Evolutionary conservation across 2,797 vertebrate genomes (phyloP), one percentile per base, ranked within the genome.

Genomic region (Alectoris magna): DNA sequence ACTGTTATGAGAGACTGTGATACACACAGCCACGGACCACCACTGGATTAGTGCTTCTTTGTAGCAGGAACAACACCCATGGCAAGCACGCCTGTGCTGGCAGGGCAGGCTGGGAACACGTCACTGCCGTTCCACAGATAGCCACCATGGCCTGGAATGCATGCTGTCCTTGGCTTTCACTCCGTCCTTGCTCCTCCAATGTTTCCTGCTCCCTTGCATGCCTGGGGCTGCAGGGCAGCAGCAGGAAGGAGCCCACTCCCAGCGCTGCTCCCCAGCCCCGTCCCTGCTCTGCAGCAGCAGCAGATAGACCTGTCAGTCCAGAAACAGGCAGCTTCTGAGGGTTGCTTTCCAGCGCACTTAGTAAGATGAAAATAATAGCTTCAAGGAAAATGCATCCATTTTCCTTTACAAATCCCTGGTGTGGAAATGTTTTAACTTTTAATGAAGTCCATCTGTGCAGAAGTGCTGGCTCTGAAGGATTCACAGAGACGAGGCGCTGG

Each of bases 381-480:
- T 46, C 12, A 58, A 95, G 92, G 80, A 97, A 95, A 95, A 82
- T 12, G 21, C 69, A 93, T 91, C 82, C 84, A 94, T 87, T 96
- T 96, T 93, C 93, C 94, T 95, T 95, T 90, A 93, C 90, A 90
- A 91, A 92, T 90, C 85, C 91, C 96, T 70, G 11, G 79, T 92
- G 92, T 77, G 87, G 76, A 94, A 88, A 93, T 21, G 43, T 90
- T 96, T 97, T 96, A 96, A 96, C 93, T 96, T 95, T 95, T 94
- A 97, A 96, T 91, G 97, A 96, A 48, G 80, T 94, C 95, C 95
- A 96, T 94, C 94, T 96, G 96, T 95, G 88, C 68, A 60, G 62
- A 80, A 95, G 63, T 51, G 72, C 90, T 75, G 87, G 78, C 93
- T 96, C 88, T 49, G 88, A 93, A 94, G 88, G 88, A 94, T 91